phyloP scores from a whole-genome alignment of 2,113 vertebrate genomes.

The Callipepla squamata region DNA sequence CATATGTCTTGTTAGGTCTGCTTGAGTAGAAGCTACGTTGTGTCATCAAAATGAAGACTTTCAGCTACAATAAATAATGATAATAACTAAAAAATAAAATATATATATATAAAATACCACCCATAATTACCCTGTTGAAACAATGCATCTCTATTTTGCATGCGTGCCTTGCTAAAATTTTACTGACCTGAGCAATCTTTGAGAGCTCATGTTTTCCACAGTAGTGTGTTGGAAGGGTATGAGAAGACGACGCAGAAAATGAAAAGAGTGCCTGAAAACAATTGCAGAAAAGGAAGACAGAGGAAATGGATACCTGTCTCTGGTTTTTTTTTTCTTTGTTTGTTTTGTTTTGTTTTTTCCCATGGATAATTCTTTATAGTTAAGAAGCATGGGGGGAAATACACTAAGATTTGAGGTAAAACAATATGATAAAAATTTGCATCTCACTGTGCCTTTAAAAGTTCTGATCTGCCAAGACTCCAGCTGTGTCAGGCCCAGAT shows the following conservation, averaged over 20 bases:
- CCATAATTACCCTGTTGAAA: background rate
- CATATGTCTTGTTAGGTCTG: background rate
- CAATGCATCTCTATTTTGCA: background rate
- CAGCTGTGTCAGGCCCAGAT: conserved; percentile 30
- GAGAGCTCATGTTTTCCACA: background rate
- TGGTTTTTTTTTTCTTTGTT: background rate
- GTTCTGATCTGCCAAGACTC: background rate
- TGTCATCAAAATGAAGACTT: background rate
- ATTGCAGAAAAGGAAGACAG: background rate
- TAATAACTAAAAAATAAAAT: background rate
- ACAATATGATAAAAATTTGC: background rate
- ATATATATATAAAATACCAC: background rate
- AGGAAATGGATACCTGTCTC: background rate
- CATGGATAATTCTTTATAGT: conserved; percentile 22
- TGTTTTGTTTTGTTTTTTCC: background rate
- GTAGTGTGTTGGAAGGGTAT: background rate
- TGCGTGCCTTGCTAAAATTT: conserved; percentile 21
- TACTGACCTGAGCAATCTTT: conserved; percentile 19
- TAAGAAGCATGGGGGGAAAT: background rate
- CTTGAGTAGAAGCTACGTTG: background rate
- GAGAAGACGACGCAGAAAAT: background rate
- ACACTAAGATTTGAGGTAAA: background rate
- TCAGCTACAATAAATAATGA: background rate
- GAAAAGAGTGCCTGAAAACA: background rate
- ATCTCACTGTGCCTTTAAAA: background rate